A percentile compares a stretch with the other conserved stretches of the same genome.
These are phyloP conservation scores for Heliconius congener DNA, from an alignment of 1,140 invertebrate genomes.

Conservation along the genomic window DNA sequence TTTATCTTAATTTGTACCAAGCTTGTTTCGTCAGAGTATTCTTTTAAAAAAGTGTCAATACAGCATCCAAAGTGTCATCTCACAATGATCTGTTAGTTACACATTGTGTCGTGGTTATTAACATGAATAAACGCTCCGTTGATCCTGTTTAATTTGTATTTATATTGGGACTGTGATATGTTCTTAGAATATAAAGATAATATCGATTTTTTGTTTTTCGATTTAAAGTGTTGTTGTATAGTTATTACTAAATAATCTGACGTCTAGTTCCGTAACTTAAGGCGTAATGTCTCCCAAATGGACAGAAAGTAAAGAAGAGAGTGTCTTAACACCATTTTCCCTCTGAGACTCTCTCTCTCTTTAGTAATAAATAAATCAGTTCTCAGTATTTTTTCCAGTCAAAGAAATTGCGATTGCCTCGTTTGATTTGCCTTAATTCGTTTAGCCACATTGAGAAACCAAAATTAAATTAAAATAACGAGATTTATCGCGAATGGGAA, in stretches of 20 bases:
- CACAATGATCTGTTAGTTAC: constrained; percentile 27
- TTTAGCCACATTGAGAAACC: neutral
- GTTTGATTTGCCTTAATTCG: no score
- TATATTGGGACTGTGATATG: neutral
- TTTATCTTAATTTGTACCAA: neutral
- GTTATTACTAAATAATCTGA: neutral
- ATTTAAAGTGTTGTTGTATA: neutral
- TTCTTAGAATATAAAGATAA: constrained; percentile 16
- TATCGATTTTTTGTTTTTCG: neutral
- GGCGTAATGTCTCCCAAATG: no score
- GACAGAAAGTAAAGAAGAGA: no score
- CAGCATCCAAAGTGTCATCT: constrained; percentile 33
- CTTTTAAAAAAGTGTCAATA: constrained; percentile 43
- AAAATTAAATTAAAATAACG: neutral
- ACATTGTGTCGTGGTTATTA: constrained; percentile 23
- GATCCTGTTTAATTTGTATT: constrained; percentile 30
- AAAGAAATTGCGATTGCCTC: neutral
- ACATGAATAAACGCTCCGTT: constrained; percentile 28
- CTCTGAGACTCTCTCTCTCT: no score
- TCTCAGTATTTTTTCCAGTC: no score
- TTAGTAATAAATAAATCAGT: no score
- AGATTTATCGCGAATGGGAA: neutral
- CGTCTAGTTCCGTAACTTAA: neutral
- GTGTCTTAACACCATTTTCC: no score
- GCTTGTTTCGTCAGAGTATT: constrained; percentile 20